phyloP scores from a whole-genome alignment of 2,797 vertebrate species.

The Anguilla megastoma region DNA sequence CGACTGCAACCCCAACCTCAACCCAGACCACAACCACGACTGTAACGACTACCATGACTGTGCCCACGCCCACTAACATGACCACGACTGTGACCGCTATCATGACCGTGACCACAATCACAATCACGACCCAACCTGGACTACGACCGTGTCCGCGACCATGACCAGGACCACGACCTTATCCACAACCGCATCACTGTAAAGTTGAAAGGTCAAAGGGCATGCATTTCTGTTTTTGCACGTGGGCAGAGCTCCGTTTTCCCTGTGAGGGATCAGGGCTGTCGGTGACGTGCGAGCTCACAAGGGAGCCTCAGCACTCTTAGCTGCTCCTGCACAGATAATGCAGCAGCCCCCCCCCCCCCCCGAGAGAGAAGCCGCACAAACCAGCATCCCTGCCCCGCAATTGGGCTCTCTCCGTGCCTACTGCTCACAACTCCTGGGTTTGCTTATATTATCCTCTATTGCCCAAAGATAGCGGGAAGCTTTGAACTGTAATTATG shows the following conservation, averaged over 20 bases:
- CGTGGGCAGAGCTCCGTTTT: background rate
- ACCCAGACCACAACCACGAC: background rate
- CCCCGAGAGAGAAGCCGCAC: background rate
- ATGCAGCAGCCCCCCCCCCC: background rate
- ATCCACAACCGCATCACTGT: background rate
- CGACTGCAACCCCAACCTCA: background rate
- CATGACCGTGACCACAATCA: no score
- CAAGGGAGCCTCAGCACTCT: background rate
- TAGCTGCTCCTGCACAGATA: background rate
- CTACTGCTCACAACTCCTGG: background rate
- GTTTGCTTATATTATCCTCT: background rate
- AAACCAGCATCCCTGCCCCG: background rate
- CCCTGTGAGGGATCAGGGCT: background rate
- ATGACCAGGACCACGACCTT: no score
- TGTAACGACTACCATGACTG: no score
- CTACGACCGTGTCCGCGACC: no score
- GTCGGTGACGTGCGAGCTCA: background rate
- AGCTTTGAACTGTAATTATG: slow-evolving; percentile 25
- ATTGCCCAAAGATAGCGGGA: slow-evolving; percentile 16
- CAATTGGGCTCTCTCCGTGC: background rate
- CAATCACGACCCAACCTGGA: no score
- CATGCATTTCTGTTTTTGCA: background rate
- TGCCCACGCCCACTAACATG: no score
- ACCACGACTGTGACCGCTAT: no score
- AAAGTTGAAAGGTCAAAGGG: background rate